Conservation (phyloP, 2,888 invertebrate species). For the Chrysolina oricalcia region DNA sequence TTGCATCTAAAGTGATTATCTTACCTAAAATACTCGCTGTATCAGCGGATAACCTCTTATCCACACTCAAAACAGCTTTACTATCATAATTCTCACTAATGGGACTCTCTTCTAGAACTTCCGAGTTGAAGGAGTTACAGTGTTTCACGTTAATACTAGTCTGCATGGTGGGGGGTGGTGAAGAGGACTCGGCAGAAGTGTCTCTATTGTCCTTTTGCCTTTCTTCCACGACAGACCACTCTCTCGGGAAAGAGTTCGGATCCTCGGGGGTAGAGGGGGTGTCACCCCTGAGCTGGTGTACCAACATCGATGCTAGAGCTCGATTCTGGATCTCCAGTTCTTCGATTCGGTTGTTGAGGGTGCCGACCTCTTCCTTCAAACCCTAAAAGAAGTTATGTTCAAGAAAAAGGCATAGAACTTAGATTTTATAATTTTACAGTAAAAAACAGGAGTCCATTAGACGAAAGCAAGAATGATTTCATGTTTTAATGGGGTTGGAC, state of each 20-base stretch:
- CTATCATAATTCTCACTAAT: constrained; percentile 56
- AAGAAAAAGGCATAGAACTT: background rate
- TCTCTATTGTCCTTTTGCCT: constrained; percentile 36
- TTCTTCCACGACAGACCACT: constrained; percentile 45
- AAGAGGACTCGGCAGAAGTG: constrained; percentile 31
- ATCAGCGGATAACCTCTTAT: constrained; percentile 67
- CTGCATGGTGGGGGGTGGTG: constrained; percentile 61
- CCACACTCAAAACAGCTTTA: constrained; percentile 60
- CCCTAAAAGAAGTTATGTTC: constrained; percentile 73
- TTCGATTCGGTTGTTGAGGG: constrained; percentile 82
- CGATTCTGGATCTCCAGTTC: constrained; percentile 87
- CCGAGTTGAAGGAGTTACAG: constrained; percentile 71
- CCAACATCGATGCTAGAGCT: constrained; percentile 80
- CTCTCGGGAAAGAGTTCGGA: constrained; percentile 49
- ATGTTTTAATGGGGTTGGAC: too few species aligned
- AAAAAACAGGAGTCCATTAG: background rate
- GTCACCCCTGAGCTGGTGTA: constrained; percentile 76
- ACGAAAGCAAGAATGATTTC: too few species aligned
- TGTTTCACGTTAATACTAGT: constrained; percentile 67
- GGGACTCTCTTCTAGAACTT: constrained; percentile 64
- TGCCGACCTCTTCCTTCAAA: constrained; percentile 84
- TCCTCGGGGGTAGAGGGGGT: constrained; percentile 51
- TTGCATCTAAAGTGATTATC: background rate
- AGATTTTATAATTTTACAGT: background rate
- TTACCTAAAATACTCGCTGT: constrained; percentile 66